These are phyloP conservation scores for Orestias chungarensis DNA, from an alignment of 2,797 vertebrate species.

Conservation along the genomic window DNA sequence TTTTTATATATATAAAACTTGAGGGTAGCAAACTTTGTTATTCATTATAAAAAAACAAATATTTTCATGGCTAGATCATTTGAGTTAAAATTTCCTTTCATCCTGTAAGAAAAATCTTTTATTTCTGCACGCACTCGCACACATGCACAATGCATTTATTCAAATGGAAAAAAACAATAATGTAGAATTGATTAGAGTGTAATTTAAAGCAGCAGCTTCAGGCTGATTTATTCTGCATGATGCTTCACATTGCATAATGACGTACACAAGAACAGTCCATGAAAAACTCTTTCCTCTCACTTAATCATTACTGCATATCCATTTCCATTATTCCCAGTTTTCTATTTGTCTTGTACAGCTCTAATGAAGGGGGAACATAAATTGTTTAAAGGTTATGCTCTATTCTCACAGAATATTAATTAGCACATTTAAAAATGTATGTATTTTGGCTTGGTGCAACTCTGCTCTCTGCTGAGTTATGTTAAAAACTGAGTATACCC, in stretches of 20 bases:
- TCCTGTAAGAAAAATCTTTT: background rate
- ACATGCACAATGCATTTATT: constrained; percentile 17
- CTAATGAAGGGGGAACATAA: background rate
- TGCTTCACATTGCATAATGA: constrained; percentile 26
- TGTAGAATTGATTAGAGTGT: constrained; percentile 34
- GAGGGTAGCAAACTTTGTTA: background rate
- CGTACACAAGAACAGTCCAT: constrained; percentile 18
- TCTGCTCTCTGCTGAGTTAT: background rate
- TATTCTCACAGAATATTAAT: constrained; percentile 33
- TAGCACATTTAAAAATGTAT: constrained; percentile 18
- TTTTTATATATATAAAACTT: too few relatives aligned
- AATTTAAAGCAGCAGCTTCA: constrained; percentile 39
- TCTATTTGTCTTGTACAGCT: constrained; percentile 8
- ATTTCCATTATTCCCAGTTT: constrained; percentile 12
- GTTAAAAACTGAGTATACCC: background rate
- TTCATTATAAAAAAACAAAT: background rate
- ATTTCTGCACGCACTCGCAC: background rate
- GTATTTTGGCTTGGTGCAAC: constrained; percentile 1
- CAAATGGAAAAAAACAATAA: constrained; percentile 28
- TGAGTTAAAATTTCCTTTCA: constrained; percentile 15
- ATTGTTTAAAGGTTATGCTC: constrained; percentile 36
- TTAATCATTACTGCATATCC: constrained; percentile 27
- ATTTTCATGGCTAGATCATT: constrained; percentile 1
- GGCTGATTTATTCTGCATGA: constrained; percentile 36
- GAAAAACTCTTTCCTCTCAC: constrained; percentile 26